Evolutionary conservation across 2,113 vertebrate genomes (phyloP), one percentile per base, ranked within the genome.

Genomic region (Phainopepla nitens): DNA sequence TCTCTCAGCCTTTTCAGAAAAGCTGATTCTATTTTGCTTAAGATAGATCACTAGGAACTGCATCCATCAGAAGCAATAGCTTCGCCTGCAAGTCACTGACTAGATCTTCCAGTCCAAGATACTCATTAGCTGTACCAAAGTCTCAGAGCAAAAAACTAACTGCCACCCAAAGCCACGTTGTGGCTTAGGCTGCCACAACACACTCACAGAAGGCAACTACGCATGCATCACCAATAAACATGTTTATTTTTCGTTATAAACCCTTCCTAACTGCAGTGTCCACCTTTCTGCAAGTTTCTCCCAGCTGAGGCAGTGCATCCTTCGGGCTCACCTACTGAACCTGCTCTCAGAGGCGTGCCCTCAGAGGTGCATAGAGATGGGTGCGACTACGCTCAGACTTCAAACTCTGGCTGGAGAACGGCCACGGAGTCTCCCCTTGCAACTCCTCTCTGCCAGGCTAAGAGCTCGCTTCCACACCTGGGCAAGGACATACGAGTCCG

Each of bases 351-450:
- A 47, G 42, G 9, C 1, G 54, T 3, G 65, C 29, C 16, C n/a
- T 15, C 31, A 24, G 24, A 47, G 36, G 9, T 2, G 54, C n/a
- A 20, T 0, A 45, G 12, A 54, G 14, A 36, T 3, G 29, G 10
- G 4, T 6, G 14, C 2, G 4, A 73, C 8, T 16, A 10, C 58
- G 17, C 31, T 23, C 2, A 3, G 18, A 69, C 31, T 42, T 16
- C 19, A 23, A 36, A 42, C 15, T 2, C 6, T 1, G 65, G 7
- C 41, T 21, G 44, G 7, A 29, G 50, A 65, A n/a, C 0, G n/a
- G 11, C 41, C 11, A 3, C 2, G 3, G 3, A 22, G 33, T 60
- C 13, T 70, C 27, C 24, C 25, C 14, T 15, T 2, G 15, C 7
- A 39, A 7, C 35, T 20, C n/a, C 9, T 9, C 47, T 45, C 4